A percentile compares a stretch with the other conserved stretches of the same genome.
Conservation (phyloP, 2,888 invertebrate species). For the Cerastoderma edule region DNA sequence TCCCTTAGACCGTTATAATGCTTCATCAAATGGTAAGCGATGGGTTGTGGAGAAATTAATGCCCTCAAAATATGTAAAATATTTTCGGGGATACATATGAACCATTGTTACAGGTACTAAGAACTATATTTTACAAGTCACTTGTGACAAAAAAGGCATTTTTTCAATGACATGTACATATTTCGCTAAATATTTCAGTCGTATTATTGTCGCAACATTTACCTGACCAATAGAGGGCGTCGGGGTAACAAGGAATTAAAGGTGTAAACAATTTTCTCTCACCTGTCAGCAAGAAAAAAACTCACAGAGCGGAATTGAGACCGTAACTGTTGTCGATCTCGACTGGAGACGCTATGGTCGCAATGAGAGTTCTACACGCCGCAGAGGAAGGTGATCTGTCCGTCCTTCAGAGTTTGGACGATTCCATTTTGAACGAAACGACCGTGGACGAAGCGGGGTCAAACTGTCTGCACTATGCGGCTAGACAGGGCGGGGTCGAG, state of each 20-base stretch:
- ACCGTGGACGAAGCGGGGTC: slow-evolving; percentile 80
- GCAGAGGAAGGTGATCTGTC: slow-evolving; percentile 65
- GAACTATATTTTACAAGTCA: too few species aligned
- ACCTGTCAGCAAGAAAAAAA: not conserved
- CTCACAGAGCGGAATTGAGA: not conserved
- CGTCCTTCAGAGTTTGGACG: slow-evolving; percentile 41
- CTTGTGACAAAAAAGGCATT: too few species aligned
- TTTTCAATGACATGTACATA: too few species aligned
- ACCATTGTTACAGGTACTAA: too few species aligned
- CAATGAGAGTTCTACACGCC: slow-evolving; percentile 56
- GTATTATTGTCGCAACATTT: not conserved
- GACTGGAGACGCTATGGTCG: slow-evolving; percentile 50
- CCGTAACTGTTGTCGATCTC: not conserved
- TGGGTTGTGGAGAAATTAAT: too few species aligned
- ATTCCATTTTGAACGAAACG: slow-evolving; percentile 43
- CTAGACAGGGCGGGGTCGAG: slow-evolving; percentile 79
- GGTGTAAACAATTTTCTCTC: slow-evolving; percentile 34
- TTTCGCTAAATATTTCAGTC: slow-evolving; percentile 2
- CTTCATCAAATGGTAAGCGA: too few species aligned
- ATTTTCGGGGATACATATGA: too few species aligned
- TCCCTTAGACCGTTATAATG: too few species aligned
- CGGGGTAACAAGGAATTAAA: slow-evolving; percentile 16
- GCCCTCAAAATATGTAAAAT: too few species aligned
- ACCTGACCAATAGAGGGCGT: slow-evolving; percentile 22
- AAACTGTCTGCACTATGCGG: slow-evolving; percentile 83